phyloP scores from a whole-genome alignment of 2,888 invertebrate species.

The Leptinotarsa tumamoca region DNA sequence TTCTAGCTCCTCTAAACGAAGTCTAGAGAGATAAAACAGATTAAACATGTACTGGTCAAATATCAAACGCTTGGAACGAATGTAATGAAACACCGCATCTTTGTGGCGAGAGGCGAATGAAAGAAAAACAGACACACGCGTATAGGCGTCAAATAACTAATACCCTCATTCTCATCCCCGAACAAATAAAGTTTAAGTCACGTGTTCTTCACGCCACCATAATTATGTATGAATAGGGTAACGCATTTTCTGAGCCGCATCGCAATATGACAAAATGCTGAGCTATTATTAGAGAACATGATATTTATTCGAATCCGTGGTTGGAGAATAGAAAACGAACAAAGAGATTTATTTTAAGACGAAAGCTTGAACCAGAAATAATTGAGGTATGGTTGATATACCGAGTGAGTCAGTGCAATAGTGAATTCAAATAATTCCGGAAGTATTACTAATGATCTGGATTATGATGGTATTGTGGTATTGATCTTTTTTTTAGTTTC shows the following conservation, averaged over 20 bases:
- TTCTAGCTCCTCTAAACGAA: background rate
- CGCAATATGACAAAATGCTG: slow-evolving; percentile 47
- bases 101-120: slow-evolving; percentile 64
- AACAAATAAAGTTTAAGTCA: slow-evolving; percentile 58
- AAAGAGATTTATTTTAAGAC: slow-evolving; percentile 15
- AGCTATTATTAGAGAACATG: slow-evolving; percentile 52
- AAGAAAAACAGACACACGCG: slow-evolving; percentile 65
- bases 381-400: background rate
- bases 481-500: no score
- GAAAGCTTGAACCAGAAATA: background rate
- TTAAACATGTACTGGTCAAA: slow-evolving; percentile 51
- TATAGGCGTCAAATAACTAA: slow-evolving; percentile 62
- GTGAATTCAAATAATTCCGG: no score
- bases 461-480: no score
- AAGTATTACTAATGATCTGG: no score
- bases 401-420: background rate
- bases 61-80: slow-evolving; percentile 59
- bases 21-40: slow-evolving; percentile 45
- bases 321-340: background rate
- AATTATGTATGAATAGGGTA: slow-evolving; percentile 53
- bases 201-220: slow-evolving; percentile 56
- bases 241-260: slow-evolving; percentile 50
- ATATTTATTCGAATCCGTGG: slow-evolving; percentile 42
- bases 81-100: slow-evolving; percentile 53
- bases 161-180: slow-evolving; percentile 55